Conservation (phyloP, 2,113 vertebrate species). For the Crotalus viridis region DNA sequence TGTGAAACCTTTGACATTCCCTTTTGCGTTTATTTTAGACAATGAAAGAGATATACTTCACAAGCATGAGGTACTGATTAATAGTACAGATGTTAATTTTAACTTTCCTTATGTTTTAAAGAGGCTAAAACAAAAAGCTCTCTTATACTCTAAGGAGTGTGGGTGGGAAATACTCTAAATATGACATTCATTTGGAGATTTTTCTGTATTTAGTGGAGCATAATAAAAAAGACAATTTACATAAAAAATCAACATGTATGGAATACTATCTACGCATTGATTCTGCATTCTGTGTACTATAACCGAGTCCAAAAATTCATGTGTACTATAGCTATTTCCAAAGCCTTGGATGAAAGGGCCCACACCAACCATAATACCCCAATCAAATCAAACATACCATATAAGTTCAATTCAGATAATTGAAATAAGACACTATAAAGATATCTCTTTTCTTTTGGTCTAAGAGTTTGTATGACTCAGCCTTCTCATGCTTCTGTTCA, state of each 20-base stretch:
- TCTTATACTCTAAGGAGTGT: neutral
- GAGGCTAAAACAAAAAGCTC: slow-evolving; percentile 8
- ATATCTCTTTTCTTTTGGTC: neutral
- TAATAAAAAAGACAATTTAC: neutral
- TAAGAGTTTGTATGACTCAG: neutral
- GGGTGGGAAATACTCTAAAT: neutral
- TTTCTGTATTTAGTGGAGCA: neutral
- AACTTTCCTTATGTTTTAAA: slow-evolving; percentile 7
- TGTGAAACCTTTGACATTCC: slow-evolving; percentile 19
- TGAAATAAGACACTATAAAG: neutral
- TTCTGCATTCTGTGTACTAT: neutral
- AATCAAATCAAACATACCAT: neutral
- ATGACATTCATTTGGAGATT: neutral
- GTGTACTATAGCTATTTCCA: neutral
- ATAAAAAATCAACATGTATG: neutral
- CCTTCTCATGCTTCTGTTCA: neutral
- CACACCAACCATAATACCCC: neutral
- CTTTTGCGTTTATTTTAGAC: neutral
- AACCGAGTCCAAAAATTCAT: neutral
- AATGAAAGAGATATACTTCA: neutral
- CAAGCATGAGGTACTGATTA: slow-evolving; percentile 4
- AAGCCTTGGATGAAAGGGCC: neutral
- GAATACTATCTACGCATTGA: neutral
- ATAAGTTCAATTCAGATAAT: neutral
- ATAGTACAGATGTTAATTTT: slow-evolving; percentile 20